Evolutionary conservation across 1,140 invertebrate species (phyloP).

Genomic region (Caenorhabditis remanei): DNA sequence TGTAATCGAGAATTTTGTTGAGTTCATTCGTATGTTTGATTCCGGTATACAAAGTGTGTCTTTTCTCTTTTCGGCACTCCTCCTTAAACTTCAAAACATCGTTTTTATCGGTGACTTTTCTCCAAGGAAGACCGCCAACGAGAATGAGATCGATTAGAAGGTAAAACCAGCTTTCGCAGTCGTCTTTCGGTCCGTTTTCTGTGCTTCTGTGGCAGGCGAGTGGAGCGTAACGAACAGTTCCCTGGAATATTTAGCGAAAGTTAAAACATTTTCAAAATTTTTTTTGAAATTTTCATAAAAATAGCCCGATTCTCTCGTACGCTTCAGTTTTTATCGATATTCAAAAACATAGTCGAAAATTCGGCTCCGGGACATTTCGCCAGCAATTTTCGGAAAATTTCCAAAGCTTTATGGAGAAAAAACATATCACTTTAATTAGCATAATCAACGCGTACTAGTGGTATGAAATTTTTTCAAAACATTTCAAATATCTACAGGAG

Average conservation of each 20-base stretch:
- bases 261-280: too few species aligned
- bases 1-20: slow-evolving; percentile 64
- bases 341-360: too few species aligned
- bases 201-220: slow-evolving; percentile 55
- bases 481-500: too few species aligned
- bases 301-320: too few species aligned
- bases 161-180: slow-evolving; percentile 58
- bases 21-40: slow-evolving; percentile 50
- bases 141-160: slow-evolving; percentile 56
- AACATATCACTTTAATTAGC: too few species aligned
- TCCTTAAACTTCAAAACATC: slow-evolving; percentile 42
- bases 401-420: too few species aligned
- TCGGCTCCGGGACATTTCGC: too few species aligned
- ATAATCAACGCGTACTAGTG: too few species aligned
- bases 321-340: too few species aligned
- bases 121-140: slow-evolving; percentile 59
- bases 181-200: slow-evolving; percentile 55
- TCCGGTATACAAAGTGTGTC: slow-evolving; percentile 29
- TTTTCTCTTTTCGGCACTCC: slow-evolving; percentile 50
- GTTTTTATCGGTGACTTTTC: slow-evolving; percentile 13
- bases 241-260: slow-evolving; percentile 46
- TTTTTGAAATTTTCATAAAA: too few species aligned
- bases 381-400: too few species aligned
- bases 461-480: background rate
- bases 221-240: slow-evolving; percentile 60